phyloP scores from a whole-genome alignment of 2,113 vertebrate species.

The Oplegnathus fasciatus region DNA sequence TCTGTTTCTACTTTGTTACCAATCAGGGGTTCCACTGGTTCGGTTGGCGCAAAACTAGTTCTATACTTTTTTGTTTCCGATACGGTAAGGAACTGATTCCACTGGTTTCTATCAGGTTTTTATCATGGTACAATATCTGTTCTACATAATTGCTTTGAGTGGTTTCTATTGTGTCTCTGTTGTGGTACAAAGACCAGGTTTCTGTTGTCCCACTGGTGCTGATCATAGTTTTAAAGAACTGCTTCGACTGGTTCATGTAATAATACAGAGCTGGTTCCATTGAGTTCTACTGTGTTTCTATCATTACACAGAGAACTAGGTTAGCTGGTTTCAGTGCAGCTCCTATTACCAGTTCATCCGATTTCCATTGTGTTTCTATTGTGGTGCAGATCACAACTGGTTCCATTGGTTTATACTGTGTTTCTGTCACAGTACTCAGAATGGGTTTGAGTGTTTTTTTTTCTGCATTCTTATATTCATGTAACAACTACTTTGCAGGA shows the following conservation, averaged over 20 bases:
- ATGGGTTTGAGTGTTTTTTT: not conserved
- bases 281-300: not conserved
- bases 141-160: no score
- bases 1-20: no score
- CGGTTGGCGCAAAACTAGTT: no score
- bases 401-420: not conserved
- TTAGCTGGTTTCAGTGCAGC: not conserved
- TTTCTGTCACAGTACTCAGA: not conserved
- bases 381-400: not conserved
- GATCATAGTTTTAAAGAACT: not conserved
- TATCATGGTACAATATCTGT: not conserved
- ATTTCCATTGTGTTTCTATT: not conserved
- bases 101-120: not conserved
- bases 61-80: not conserved
- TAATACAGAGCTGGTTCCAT: not conserved
- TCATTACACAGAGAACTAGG: not conserved
- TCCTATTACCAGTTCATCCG: not conserved
- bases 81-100: not conserved
- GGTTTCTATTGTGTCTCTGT: not conserved
- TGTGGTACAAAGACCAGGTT: not conserved
- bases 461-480: not conserved
- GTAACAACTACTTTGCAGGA: not conserved
- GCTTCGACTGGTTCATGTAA: not conserved
- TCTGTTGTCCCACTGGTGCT: not conserved
- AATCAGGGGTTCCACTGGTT: no score